Conservation (phyloP, 1,140 invertebrate species). For the Caenorhabditis briggsae region DNA sequence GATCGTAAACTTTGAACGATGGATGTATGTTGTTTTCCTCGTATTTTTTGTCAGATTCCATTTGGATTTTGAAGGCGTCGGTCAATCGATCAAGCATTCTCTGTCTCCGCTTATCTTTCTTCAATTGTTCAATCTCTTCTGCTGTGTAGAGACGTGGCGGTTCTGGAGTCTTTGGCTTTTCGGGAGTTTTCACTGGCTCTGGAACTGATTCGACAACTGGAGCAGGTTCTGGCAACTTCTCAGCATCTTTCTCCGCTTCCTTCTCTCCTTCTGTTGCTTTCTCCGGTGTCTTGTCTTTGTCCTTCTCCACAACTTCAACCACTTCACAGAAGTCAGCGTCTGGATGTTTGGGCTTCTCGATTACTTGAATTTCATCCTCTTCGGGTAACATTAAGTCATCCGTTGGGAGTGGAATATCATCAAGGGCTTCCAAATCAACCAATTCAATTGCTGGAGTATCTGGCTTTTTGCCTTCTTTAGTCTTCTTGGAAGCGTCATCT, state of each 20-base stretch:
- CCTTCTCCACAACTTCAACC: neutral
- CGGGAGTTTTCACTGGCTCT: too few species aligned
- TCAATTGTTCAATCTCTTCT: neutral
- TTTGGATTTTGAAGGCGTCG: too few species aligned
- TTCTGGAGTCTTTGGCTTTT: too few species aligned
- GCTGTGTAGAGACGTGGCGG: too few species aligned
- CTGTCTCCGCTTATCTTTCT: too few species aligned
- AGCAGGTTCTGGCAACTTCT: too few species aligned
- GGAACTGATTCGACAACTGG: too few species aligned
- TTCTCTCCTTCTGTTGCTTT: neutral
- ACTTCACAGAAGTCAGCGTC: constrained; percentile 5
- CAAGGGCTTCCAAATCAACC: too few species aligned
- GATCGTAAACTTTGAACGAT: constrained; percentile 5
- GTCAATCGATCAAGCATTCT: too few species aligned
- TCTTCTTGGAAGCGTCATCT: neutral
- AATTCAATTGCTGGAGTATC: neutral
- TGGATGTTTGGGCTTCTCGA: neutral
- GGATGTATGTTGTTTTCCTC: neutral
- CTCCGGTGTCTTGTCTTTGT: neutral
- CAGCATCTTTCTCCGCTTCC: neutral
- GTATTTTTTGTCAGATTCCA: constrained; percentile 5
- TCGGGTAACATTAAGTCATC: neutral
- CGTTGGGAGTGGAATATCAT: too few species aligned
- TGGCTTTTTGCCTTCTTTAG: neutral
- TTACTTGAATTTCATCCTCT: neutral